Evolutionary conservation across 2,113 vertebrate genomes (phyloP).

Genomic region (Hirundichthys speculiger): DNA sequence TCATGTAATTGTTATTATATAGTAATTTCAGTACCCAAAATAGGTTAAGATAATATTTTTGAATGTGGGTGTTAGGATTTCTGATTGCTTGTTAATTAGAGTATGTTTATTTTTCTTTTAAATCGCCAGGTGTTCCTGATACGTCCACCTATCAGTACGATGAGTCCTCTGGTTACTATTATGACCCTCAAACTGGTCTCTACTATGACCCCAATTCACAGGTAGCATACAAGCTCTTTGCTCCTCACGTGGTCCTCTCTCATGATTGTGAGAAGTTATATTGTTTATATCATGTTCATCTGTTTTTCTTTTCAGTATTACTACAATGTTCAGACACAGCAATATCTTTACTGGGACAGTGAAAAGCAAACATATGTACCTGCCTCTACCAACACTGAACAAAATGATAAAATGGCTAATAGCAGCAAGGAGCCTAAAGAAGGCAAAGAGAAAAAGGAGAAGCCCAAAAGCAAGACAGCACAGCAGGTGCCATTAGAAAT

Average conservation of each 20-base stretch:
- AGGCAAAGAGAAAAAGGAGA: conserved; percentile 95
- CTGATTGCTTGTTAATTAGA: background rate
- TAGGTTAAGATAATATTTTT: too few species aligned
- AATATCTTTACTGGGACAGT: conserved; percentile 98
- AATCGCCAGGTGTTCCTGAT: conserved; percentile 87
- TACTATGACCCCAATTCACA: conserved; percentile 98
- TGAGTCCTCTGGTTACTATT: conserved; percentile 97
- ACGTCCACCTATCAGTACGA: conserved; percentile 96
- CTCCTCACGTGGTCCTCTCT: background rate
- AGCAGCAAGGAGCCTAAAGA: conserved; percentile 76
- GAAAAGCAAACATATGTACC: conserved; percentile 94
- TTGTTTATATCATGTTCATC: background rate
- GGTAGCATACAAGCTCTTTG: conserved; percentile 74
- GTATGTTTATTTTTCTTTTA: conserved; percentile 2
- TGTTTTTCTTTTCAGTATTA: conserved; percentile 86
- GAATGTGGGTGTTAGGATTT: background rate
- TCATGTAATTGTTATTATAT: too few species aligned
- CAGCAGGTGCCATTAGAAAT: conserved; percentile 85
- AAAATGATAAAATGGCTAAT: conserved; percentile 19
- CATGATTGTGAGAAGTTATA: background rate
- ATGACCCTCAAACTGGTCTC: conserved; percentile 92
- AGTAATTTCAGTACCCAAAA: too few species aligned
- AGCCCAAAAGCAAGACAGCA: conserved; percentile 98
- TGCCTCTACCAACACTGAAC: conserved; percentile 69
- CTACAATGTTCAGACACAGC: conserved; percentile 96